Conservation (phyloP, 1,140 invertebrate species). For the Hirudo medicinalis region DNA sequence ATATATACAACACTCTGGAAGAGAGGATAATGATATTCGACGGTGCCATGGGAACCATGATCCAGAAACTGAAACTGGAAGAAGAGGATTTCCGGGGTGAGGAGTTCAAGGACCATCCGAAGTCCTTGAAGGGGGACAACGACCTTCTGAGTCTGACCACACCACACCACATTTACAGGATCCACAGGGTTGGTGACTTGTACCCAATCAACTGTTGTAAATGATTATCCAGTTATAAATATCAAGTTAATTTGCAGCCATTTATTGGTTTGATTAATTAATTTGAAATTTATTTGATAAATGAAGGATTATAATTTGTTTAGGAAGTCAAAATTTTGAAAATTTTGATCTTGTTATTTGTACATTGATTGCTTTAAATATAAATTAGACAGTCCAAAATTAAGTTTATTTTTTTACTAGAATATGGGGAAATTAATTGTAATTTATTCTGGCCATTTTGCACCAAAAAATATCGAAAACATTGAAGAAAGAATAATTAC, state of each 20-base stretch:
- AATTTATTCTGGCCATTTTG: no score
- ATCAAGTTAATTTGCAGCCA: background rate
- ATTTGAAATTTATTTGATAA: background rate
- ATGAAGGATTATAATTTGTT: no score
- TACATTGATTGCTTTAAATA: no score
- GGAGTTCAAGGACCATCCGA: slow-evolving; percentile 43
- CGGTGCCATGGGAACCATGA: slow-evolving; percentile 56
- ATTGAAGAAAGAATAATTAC: no score
- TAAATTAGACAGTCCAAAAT: no score
- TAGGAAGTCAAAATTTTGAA: no score
- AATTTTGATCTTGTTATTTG: no score
- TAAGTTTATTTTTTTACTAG: no score
- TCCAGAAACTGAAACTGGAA: slow-evolving; percentile 45
- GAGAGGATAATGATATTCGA: slow-evolving; percentile 50
- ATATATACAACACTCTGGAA: slow-evolving; percentile 28
- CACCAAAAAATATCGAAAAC: no score
- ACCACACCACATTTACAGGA: slow-evolving; percentile 46
- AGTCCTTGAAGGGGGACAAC: slow-evolving; percentile 50
- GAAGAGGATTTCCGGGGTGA: slow-evolving; percentile 47
- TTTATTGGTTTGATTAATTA: background rate
- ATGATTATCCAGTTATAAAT: background rate
- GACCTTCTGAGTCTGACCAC: slow-evolving; percentile 48
- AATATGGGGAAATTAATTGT: no score
- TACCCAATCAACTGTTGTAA: background rate
- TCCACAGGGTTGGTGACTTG: slow-evolving; percentile 43